Percentiles rank a stretch among this genome's conserved stretches.
These are phyloP conservation scores for Drosophila murphyi DNA, from an alignment of 1,140 invertebrate genomes.

Conservation along the genomic window DNA sequence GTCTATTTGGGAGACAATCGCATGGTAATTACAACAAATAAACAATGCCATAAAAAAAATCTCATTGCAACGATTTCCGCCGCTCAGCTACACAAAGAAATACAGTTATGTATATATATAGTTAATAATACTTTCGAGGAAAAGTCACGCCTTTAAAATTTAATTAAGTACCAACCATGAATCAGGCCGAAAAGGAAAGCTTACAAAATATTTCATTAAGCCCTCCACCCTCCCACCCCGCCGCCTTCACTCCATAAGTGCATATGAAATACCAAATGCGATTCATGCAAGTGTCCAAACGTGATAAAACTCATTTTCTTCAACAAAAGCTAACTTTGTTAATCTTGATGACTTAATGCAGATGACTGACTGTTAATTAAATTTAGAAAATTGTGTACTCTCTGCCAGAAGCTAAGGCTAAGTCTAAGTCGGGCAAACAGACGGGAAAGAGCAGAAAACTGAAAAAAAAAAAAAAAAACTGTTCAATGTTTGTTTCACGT, in stretches of 20 bases:
- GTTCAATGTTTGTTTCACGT: background rate
- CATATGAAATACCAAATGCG: conserved; percentile 9
- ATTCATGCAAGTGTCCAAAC: conserved; percentile 1
- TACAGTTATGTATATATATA: conserved; percentile 31
- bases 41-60: conserved; percentile 77
- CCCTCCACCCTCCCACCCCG: background rate
- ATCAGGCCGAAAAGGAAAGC: conserved; percentile 35
- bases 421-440: background rate
- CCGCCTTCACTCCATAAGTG: background rate
- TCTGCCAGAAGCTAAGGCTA: background rate
- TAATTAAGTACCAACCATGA: conserved; percentile 40
- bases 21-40: conserved; percentile 56
- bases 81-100: conserved; percentile 56
- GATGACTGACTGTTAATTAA: background rate
- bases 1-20: conserved; percentile 59
- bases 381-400: background rate
- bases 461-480: too few relatives aligned
- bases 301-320: background rate
- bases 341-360: background rate
- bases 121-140: conserved; percentile 53
- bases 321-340: background rate
- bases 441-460: background rate
- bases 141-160: conserved; percentile 68
- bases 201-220: conserved; percentile 28
- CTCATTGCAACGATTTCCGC: conserved; percentile 76